phyloP scores from a whole-genome alignment of 2,113 vertebrate genomes.

The Pyxicephalus adspersus region DNA sequence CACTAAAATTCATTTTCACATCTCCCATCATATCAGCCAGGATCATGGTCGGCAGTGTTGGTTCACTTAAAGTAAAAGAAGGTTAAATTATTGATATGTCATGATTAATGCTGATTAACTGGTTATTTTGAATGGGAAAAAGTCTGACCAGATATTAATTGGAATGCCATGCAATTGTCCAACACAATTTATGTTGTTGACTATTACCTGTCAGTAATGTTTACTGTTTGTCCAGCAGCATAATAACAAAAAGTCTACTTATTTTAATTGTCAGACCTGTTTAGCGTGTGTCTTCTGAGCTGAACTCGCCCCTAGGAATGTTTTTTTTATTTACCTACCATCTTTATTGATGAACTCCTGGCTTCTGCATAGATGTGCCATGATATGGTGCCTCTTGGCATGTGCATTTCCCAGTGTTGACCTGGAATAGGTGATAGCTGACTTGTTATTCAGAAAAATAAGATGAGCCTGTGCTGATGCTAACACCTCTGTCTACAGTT shows the following conservation, averaged over 20 bases:
- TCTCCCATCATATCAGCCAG: slow-evolving; percentile 36
- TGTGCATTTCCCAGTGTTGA: no score
- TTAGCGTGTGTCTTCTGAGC: background rate
- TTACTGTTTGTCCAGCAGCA: slow-evolving; percentile 14
- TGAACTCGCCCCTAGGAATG: no score
- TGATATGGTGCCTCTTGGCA: no score
- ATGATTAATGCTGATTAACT: slow-evolving; percentile 34
- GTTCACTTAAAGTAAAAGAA: slow-evolving; percentile 44
- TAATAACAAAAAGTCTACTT: background rate
- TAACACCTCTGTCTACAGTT: no score
- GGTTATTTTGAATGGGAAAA: slow-evolving; percentile 35
- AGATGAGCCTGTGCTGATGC: no score
- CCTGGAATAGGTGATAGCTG: no score
- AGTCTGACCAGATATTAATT: slow-evolving; percentile 38
- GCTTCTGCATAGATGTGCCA: no score
- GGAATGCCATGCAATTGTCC: slow-evolving; percentile 35
- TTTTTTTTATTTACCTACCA: no score
- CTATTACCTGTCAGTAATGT: slow-evolving; percentile 40
- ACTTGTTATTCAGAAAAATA: no score
- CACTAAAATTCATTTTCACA: slow-evolving; percentile 52
- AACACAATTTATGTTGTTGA: slow-evolving; percentile 17
- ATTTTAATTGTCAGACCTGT: slow-evolving; percentile 4
- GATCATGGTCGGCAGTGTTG: slow-evolving; percentile 27
- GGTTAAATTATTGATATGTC: slow-evolving; percentile 47
- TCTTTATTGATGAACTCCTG: no score